phyloP scores from a whole-genome alignment of 2,113 vertebrate species.

The Sus scrofa region DNA sequence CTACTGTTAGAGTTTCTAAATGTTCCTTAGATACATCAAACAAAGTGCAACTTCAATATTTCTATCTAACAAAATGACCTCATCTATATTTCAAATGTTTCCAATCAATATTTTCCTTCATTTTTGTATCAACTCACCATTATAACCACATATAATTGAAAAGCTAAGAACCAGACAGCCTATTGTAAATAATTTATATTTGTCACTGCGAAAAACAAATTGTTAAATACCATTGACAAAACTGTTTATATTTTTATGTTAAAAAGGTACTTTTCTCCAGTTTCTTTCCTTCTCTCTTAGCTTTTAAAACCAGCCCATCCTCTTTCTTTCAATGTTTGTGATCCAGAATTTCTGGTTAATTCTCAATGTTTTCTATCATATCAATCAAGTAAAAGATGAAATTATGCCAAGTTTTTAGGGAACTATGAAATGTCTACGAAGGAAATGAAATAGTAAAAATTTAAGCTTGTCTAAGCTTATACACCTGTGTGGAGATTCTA shows the following conservation, averaged over 20 bases:
- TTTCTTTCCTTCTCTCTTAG: conserved; percentile 6
- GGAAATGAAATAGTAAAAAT: conserved; percentile 43
- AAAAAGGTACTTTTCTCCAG: conserved; percentile 62
- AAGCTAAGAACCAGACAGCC: conserved; percentile 81
- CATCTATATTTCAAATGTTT: conserved; percentile 91
- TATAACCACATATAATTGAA: conserved; percentile 81
- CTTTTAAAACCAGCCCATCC: conserved; percentile 67
- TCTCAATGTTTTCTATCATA: conserved; percentile 24
- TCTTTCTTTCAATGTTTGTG: background rate
- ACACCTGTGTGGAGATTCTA: background rate
- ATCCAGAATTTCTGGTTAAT: background rate
- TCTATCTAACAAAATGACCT: conserved; percentile 82
- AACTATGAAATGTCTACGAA: background rate
- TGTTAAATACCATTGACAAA: conserved; percentile 83
- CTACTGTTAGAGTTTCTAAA: conserved; percentile 40
- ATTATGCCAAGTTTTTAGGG: background rate
- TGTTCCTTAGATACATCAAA: conserved; percentile 39
- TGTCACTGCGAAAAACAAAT: conserved; percentile 81
- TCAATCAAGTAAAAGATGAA: background rate
- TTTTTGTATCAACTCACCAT: conserved; percentile 78
- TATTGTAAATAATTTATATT: conserved; percentile 84
- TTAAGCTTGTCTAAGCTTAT: background rate
- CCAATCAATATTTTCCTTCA: conserved; percentile 88
- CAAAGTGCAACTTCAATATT: conserved; percentile 66
- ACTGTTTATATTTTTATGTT: conserved; percentile 73